Conservation (phyloP, 2,888 invertebrate species). For the Tineola bisselliella region DNA sequence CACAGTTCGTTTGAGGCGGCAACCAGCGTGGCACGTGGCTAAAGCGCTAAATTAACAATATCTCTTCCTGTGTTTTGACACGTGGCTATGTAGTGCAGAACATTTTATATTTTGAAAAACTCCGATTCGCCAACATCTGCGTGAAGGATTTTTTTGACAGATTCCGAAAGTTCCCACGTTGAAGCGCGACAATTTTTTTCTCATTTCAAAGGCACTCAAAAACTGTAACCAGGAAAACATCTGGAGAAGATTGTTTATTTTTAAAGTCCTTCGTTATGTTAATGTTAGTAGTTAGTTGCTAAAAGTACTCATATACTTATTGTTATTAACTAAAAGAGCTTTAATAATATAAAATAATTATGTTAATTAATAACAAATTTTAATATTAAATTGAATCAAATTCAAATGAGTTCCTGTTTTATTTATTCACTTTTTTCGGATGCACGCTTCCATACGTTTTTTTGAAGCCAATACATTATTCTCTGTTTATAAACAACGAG, state of each 20-base stretch:
- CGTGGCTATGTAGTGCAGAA: slow-evolving; percentile 29
- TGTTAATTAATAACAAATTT: background rate
- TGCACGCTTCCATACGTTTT: background rate
- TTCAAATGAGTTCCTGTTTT: slow-evolving; percentile 4
- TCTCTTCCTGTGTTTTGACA: slow-evolving; percentile 53
- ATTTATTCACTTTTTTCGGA: background rate
- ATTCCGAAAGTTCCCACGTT: slow-evolving; percentile 46
- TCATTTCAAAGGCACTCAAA: slow-evolving; percentile 26
- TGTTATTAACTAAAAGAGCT: no score
- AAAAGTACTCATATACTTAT: no score
- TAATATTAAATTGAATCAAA: background rate
- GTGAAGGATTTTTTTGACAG: slow-evolving; percentile 28
- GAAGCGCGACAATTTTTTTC: slow-evolving; percentile 40
- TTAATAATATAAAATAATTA: background rate
- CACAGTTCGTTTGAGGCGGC: slow-evolving; percentile 41
- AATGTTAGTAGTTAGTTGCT: background rate
- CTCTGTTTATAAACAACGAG: background rate
- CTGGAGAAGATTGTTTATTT: slow-evolving; percentile 49
- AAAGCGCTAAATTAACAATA: slow-evolving; percentile 19
- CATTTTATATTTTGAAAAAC: background rate
- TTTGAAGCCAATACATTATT: background rate
- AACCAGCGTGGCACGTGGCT: slow-evolving; percentile 33
- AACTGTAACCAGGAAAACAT: slow-evolving; percentile 45
- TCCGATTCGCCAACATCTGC: slow-evolving; percentile 48
- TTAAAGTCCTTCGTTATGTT: slow-evolving; percentile 24